Evolutionary conservation across 1,140 invertebrate species (phyloP).

Genomic region (Andricus grossulariae): DNA sequence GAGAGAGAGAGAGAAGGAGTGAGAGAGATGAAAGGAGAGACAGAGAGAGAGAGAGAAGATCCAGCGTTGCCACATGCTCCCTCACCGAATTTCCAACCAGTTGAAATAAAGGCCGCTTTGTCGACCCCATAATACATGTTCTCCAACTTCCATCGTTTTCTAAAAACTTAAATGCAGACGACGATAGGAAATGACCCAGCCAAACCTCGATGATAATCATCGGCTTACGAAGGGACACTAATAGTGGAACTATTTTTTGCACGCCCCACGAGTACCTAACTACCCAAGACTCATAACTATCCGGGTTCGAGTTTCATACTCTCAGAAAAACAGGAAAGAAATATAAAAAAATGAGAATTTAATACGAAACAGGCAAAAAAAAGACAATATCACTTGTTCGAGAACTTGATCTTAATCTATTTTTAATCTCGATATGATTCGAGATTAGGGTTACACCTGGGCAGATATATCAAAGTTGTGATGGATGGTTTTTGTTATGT

Average conservation of each 20-base stretch:
- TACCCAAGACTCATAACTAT: conserved; percentile 23
- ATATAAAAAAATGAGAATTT: neutral
- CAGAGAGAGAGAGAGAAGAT: conserved; percentile 27
- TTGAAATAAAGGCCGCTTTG: conserved; percentile 62
- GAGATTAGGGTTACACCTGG: neutral
- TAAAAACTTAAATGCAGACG: conserved; percentile 27
- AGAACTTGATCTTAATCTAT: conserved; percentile 8
- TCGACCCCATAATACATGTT: conserved; percentile 29
- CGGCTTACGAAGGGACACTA: conserved; percentile 15
- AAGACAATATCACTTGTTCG: neutral
- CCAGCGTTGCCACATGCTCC: conserved; percentile 65
- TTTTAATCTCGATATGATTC: neutral
- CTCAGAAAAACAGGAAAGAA: neutral
- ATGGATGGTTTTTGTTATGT: neutral
- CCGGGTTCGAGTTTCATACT: neutral
- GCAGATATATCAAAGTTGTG: neutral
- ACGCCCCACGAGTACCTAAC: neutral
- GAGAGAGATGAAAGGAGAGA: no score
- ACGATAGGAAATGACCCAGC: conserved; percentile 22
- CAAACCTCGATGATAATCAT: conserved; percentile 17
- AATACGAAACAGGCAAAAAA: neutral
- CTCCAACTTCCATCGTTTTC: conserved; percentile 18
- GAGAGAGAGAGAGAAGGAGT: conserved; percentile 28
- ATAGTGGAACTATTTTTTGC: conserved; percentile 23
- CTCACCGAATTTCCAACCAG: conserved; percentile 62